phyloP scores from a whole-genome alignment of 2,113 vertebrate genomes.

The Beaufortia kweichowensis region DNA sequence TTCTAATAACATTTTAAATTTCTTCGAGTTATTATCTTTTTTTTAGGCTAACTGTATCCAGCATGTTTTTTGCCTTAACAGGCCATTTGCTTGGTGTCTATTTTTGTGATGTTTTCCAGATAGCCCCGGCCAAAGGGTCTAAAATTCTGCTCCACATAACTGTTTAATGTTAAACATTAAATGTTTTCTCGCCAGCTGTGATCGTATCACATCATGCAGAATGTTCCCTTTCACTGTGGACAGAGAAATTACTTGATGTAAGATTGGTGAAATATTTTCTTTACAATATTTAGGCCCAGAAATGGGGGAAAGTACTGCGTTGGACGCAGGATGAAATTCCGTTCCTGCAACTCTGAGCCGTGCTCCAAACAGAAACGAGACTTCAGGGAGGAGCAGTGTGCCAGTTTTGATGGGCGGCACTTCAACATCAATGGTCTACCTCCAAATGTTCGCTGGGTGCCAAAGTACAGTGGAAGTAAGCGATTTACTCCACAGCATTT shows the following conservation, averaged over 20 bases:
- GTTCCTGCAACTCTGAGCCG: constrained; percentile 93
- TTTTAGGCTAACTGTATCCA: too few species aligned
- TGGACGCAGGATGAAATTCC: constrained; percentile 96
- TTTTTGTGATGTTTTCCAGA: too few species aligned
- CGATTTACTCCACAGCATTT: background rate
- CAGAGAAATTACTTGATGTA: background rate
- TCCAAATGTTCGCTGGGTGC: constrained; percentile 94
- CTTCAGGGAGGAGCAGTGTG: constrained; percentile 95
- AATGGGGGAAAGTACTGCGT: constrained; percentile 94
- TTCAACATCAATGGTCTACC: constrained; percentile 98
- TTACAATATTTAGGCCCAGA: constrained; percentile 78
- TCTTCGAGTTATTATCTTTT: too few species aligned
- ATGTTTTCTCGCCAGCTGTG: too few species aligned
- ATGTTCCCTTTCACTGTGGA: background rate
- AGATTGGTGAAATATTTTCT: background rate
- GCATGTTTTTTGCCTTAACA: too few species aligned
- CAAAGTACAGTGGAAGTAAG: constrained; percentile 99
- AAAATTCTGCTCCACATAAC: too few species aligned
- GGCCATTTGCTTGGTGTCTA: too few species aligned
- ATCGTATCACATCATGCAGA: too few species aligned
- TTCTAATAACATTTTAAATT: too few species aligned
- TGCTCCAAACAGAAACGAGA: constrained; percentile 90
- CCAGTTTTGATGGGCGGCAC: constrained; percentile 90
- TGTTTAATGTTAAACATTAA: too few species aligned
- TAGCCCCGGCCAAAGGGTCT: too few species aligned